A percentile compares a stretch with the other conserved stretches of the same genome.
phyloP scores from a whole-genome alignment of 2,797 vertebrate species.

The Cyprinodon diabolis region DNA sequence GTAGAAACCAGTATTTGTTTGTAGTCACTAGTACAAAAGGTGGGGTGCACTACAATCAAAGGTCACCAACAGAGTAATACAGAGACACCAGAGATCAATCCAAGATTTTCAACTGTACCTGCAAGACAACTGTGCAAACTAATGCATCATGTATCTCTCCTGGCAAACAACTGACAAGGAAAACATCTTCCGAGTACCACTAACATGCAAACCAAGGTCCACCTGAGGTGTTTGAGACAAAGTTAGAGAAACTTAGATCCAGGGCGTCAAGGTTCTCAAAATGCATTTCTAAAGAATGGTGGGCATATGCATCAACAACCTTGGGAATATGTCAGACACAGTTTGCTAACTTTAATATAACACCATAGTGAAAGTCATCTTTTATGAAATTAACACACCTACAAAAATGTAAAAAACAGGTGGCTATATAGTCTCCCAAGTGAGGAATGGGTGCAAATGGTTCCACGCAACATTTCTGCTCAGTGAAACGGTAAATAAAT shows the following conservation, averaged over 20 bases:
- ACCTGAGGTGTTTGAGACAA: background rate
- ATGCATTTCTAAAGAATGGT: conserved; percentile 10
- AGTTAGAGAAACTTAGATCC: background rate
- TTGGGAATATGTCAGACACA: conserved; percentile 25
- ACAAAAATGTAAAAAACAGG: conserved; percentile 51
- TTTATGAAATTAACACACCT: conserved; percentile 23
- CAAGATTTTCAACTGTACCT: background rate
- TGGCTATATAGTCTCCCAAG: conserved; percentile 52
- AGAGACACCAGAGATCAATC: background rate
- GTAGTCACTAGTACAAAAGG: background rate
- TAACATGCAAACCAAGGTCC: background rate
- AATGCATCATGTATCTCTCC: background rate
- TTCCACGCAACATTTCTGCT: conserved; percentile 42
- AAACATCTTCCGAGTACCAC: background rate
- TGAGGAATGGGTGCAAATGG: conserved; percentile 43
- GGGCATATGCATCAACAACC: conserved; percentile 13
- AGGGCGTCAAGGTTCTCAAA: background rate
- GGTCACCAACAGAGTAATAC: too few relatives aligned
- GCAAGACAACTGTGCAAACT: background rate
- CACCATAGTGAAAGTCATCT: conserved; percentile 27
- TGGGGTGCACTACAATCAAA: too few relatives aligned
- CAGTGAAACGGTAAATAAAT: conserved; percentile 52
- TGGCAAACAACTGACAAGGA: background rate
- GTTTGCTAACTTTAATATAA: conserved; percentile 35
- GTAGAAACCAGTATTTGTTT: too few relatives aligned